Evolutionary conservation across 2,113 vertebrate species (phyloP).

Genomic region (Channa maculata): DNA sequence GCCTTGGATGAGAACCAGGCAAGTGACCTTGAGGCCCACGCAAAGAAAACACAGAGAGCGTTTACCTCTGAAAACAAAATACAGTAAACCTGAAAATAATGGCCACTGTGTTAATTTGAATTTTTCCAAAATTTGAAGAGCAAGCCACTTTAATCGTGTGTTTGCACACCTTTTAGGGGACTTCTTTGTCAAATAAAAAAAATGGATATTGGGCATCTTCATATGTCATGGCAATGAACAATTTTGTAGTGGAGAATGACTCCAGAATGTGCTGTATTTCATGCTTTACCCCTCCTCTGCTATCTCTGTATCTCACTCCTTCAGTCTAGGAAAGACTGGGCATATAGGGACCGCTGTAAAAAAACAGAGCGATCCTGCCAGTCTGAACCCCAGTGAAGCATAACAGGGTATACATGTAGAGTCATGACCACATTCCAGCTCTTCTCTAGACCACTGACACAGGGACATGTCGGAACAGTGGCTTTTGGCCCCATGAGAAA

Average conservation of each 20-base stretch:
- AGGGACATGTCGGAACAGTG: slow-evolving; percentile 70
- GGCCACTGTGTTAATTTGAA: not conserved
- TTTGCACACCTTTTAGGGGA: slow-evolving; percentile 5
- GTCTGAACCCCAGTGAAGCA: slow-evolving; percentile 59
- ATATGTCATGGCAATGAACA: slow-evolving; percentile 25
- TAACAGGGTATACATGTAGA: slow-evolving; percentile 62
- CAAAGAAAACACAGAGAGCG: slow-evolving; percentile 1
- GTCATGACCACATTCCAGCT: slow-evolving; percentile 76
- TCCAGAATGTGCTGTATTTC: not conserved
- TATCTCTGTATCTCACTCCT: slow-evolving; percentile 28
- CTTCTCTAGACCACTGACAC: slow-evolving; percentile 63
- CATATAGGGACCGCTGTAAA: not conserved
- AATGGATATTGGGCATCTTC: not conserved
- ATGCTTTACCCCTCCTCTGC: not conserved
- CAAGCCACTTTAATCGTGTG: slow-evolving; percentile 5
- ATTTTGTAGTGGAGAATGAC: not conserved
- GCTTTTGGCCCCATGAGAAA: slow-evolving; percentile 48
- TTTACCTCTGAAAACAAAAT: slow-evolving; percentile 3
- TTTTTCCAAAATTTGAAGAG: slow-evolving; percentile 4
- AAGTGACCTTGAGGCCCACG: slow-evolving; percentile 9
- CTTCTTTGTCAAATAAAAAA: slow-evolving; percentile 1
- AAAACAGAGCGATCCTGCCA: slow-evolving; percentile 38
- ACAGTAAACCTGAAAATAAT: not conserved
- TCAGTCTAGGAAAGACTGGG: slow-evolving; percentile 2
- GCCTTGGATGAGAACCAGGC: slow-evolving; percentile 5